Evolutionary conservation across 2,888 invertebrate genomes (phyloP).

Genomic region (Harmothoe impar): DNA sequence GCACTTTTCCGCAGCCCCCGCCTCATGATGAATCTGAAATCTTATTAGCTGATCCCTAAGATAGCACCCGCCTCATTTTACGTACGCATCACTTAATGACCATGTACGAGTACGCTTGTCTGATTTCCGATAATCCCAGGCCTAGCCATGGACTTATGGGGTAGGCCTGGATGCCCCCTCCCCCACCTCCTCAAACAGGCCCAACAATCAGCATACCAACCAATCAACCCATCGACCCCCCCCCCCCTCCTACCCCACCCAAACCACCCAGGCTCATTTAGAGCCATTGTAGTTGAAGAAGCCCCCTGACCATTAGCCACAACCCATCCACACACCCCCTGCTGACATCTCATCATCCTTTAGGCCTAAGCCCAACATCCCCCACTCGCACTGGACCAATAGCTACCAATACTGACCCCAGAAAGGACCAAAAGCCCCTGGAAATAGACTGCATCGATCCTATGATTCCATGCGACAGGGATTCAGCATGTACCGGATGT

Average conservation of each 20-base stretch:
- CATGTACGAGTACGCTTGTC: slow-evolving; percentile 20
- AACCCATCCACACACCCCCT: not conserved
- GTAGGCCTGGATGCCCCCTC: too few species aligned
- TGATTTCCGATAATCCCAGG: not conserved
- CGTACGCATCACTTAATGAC: slow-evolving; percentile 13
- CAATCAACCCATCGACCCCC: too few species aligned
- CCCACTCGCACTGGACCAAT: not conserved
- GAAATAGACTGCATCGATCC: not conserved
- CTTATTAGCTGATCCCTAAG: slow-evolving; percentile 33
- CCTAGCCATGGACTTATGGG: too few species aligned
- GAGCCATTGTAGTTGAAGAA: not conserved
- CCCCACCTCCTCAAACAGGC: not conserved
- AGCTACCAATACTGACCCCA: not conserved
- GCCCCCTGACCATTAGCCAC: not conserved
- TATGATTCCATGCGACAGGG: not conserved
- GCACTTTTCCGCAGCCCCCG: not conserved
- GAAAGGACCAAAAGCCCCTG: not conserved
- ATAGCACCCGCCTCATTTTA: not conserved
- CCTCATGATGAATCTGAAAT: slow-evolving; percentile 11
- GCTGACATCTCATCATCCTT: too few species aligned
- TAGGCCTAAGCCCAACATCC: not conserved
- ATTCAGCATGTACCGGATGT: slow-evolving; percentile 5
- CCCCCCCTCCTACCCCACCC: too few species aligned
- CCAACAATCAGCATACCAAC: too few species aligned
- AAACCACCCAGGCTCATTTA: not conserved